Conservation (phyloP, 2,888 invertebrate genomes). For the Mesorhabditis sp. region DNA sequence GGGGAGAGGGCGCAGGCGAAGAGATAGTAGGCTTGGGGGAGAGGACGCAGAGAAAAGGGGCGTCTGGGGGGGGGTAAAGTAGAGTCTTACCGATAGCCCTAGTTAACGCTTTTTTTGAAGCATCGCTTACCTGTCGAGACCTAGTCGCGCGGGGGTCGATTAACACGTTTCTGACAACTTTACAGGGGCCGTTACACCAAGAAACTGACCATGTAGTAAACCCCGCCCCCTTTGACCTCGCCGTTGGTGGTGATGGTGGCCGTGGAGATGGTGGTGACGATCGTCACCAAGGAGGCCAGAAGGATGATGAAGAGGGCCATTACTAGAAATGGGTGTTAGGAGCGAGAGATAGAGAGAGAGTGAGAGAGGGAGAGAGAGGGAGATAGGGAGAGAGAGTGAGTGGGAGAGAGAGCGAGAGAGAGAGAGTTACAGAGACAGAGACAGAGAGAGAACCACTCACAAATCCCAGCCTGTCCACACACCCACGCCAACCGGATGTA, state of each 20-base stretch:
- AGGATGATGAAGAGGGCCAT: slow-evolving; percentile 19
- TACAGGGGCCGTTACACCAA: slow-evolving; percentile 61
- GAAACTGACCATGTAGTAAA: slow-evolving; percentile 85
- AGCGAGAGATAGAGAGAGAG: too few species aligned
- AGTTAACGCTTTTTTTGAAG: too few species aligned
- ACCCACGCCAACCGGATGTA: slow-evolving; percentile 89
- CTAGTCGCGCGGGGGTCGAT: neutral
- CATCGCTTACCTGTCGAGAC: too few species aligned
- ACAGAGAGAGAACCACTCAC: slow-evolving; percentile 3
- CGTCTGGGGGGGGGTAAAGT: too few species aligned
- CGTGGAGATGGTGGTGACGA: slow-evolving; percentile 87
- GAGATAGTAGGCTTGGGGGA: too few species aligned
- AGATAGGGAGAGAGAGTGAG: too few species aligned
- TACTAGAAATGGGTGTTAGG: slow-evolving; percentile 4
- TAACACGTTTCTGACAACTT: neutral
- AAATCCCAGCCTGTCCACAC: slow-evolving; percentile 15
- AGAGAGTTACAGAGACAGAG: too few species aligned
- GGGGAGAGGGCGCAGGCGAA: too few species aligned
- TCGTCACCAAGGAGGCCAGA: slow-evolving; percentile 62
- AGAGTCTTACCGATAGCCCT: too few species aligned
- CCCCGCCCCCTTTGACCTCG: slow-evolving; percentile 85
- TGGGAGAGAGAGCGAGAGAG: too few species aligned
- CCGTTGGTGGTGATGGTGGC: slow-evolving; percentile 95
- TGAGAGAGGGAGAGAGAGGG: neutral
- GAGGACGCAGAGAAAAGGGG: too few species aligned